These are phyloP conservation scores for Misgurnus anguillicaudatus DNA, from an alignment of 2,113 vertebrate species.

Conservation along the genomic window DNA sequence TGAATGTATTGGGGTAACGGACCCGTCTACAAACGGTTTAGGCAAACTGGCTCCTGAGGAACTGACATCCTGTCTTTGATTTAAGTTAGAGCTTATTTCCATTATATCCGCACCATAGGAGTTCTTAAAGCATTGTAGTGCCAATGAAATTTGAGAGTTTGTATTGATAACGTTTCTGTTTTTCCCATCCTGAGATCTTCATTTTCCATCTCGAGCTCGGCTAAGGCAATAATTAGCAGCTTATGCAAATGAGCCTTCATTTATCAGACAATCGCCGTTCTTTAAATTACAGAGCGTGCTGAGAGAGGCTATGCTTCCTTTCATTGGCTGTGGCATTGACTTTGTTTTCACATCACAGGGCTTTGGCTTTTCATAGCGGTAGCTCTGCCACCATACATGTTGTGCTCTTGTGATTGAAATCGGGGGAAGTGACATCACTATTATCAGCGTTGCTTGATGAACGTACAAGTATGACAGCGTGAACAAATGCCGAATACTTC, in stretches of 20 bases:
- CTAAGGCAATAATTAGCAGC: conserved; percentile 53
- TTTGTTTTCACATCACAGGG: conserved; percentile 8
- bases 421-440: neutral
- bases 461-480: neutral
- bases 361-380: conserved; percentile 11
- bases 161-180: conserved; percentile 8
- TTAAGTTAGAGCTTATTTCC: conserved; percentile 45
- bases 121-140: neutral
- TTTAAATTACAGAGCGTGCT: conserved; percentile 34
- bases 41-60: conserved; percentile 60
- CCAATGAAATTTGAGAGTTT: neutral
- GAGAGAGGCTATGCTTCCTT: conserved; percentile 6
- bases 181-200: neutral
- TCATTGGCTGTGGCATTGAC: conserved; percentile 33
- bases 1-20: conserved; percentile 55
- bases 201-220: conserved; percentile 19
- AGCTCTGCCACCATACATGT: neutral
- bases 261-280: conserved; percentile 43
- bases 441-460: neutral
- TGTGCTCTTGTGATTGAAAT: neutral
- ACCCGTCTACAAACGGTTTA: conserved; percentile 61
- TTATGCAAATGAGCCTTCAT: conserved; percentile 47
- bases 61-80: conserved; percentile 59
- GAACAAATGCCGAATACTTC: neutral
- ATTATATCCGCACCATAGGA: conserved; percentile 42